Evolutionary conservation across 92 coral and sea anemone species (phyloP), one percentile per base, ranked within the genome.

Genomic region (Parazoanthus darwini): DNA sequence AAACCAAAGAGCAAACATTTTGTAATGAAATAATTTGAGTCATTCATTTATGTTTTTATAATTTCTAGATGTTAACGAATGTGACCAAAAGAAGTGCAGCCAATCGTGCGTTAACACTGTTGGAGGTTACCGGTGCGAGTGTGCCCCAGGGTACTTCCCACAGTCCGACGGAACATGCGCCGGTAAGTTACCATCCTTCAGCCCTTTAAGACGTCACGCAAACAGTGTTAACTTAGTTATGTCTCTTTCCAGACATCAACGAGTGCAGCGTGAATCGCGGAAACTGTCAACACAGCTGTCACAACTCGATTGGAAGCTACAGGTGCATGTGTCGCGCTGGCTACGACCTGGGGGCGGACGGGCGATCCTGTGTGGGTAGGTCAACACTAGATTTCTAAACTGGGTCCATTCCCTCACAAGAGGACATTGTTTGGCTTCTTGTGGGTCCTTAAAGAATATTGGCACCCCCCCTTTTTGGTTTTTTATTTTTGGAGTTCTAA

Each of bases 251-350:
- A 97, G 99, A 97, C 58, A 88, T 97, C 72, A 72, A 97, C 79
- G 98, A 97, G 82, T 97, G 99, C 78, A 38, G 81, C 11, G 79
- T 75, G 20, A 81, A 88, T 82, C 92, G 92, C 75, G 97, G 97
- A 9, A 93, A 92, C 79, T 97, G 99, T 86, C 97, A 95, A 70
- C 95, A 93, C 22, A 92, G 92, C 67, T 97, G 99, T 86, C 89
- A 85, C 14, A 94, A 97, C 86, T 90, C 88, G 66, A 95, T 86
- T 11, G 99, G 99, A 11, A 95, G 96, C 74, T 95, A 92, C 95
- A 89, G 90, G 78, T 97, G 99, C 75, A 80, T 94, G 20, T 97
- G 99, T 85, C 91, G 91, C 54, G 71, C 90, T 4, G 98, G 98
- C 16, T 92, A 92, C 86, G 46, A 59, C 50, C 94, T 97, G 35